phyloP scores from a whole-genome alignment of 1,140 invertebrate genomes.

The Saccostrea glomerata region DNA sequence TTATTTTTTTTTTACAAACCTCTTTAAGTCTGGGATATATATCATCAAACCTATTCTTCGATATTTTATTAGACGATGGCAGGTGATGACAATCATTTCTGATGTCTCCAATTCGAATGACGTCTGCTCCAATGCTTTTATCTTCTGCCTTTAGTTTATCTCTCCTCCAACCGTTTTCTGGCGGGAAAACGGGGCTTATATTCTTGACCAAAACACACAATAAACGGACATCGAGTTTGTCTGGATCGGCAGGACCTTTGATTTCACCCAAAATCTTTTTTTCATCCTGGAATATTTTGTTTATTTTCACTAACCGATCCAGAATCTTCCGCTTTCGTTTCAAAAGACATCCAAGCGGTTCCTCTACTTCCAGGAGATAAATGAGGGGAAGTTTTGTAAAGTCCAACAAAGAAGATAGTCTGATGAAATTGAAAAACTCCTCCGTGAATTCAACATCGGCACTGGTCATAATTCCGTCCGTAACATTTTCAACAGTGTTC shows the following conservation, averaged over 20 bases:
- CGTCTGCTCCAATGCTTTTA: constrained; percentile 16
- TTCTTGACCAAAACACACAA: constrained; percentile 5
- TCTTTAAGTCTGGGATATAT: constrained; percentile 5
- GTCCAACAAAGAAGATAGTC: background rate
- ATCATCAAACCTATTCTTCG: background rate
- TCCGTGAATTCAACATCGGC: background rate
- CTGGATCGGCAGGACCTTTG: background rate
- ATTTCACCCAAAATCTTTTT: background rate
- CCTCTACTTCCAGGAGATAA: background rate
- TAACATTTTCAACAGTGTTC: background rate
- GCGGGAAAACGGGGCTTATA: background rate
- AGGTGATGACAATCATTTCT: constrained; percentile 17
- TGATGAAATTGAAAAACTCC: background rate
- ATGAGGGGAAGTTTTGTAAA: background rate
- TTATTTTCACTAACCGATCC: background rate
- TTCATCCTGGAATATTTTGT: background rate
- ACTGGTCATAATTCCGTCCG: background rate
- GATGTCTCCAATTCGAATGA: constrained; percentile 1
- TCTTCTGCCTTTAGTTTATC: background rate
- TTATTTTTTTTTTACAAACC: background rate
- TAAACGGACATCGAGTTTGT: background rate
- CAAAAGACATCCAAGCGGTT: background rate
- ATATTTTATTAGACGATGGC: constrained; percentile 7
- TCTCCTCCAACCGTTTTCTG: background rate
- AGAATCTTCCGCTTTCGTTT: background rate